phyloP scores from a whole-genome alignment of 2,797 vertebrate genomes.

The Enoplosus armatus region DNA sequence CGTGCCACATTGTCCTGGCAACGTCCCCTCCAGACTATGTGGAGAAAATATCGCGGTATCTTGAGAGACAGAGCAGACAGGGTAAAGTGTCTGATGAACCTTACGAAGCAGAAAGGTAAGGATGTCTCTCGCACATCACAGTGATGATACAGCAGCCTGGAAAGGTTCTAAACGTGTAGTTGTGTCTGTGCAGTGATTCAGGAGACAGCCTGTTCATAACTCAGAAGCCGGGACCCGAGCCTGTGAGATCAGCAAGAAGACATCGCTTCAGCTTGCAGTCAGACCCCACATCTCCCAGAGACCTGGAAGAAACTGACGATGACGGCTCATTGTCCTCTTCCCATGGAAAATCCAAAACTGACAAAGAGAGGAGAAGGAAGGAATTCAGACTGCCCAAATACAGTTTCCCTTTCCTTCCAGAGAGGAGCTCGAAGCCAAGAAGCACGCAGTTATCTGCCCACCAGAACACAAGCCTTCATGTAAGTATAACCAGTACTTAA shows the following conservation, averaged over 20 bases:
- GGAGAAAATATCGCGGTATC: conserved; percentile 29
- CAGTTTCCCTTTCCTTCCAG: conserved; percentile 83
- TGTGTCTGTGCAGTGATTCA: conserved; percentile 77
- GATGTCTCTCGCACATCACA: background rate
- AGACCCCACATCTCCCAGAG: background rate
- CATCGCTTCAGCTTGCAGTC: fast-evolving
- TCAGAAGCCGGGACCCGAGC: conserved; percentile 60
- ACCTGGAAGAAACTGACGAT: conserved; percentile 5
- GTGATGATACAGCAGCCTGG: background rate
- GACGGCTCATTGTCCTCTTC: background rate
- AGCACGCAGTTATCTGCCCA: fast-evolving
- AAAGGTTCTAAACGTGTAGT: background rate
- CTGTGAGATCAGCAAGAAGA: conserved; percentile 28
- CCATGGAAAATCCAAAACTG: background rate
- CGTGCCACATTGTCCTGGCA: background rate
- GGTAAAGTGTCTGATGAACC: background rate
- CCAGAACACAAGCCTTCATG: conserved; percentile 57
- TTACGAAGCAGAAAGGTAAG: conserved; percentile 57
- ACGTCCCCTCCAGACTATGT: conserved; percentile 3
- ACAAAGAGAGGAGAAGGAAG: conserved; percentile 2
- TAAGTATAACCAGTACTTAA: conserved; percentile 43
- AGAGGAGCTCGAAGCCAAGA: conserved; percentile 12
- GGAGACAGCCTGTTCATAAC: conserved; percentile 82
- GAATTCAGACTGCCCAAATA: conserved; percentile 59
- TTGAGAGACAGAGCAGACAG: background rate